A percentile compares a stretch with the other conserved stretches of the same genome.
Evolutionary conservation across 2,797 vertebrate species (phyloP).

Genomic region (Pantherophis alleghaniensis): DNA sequence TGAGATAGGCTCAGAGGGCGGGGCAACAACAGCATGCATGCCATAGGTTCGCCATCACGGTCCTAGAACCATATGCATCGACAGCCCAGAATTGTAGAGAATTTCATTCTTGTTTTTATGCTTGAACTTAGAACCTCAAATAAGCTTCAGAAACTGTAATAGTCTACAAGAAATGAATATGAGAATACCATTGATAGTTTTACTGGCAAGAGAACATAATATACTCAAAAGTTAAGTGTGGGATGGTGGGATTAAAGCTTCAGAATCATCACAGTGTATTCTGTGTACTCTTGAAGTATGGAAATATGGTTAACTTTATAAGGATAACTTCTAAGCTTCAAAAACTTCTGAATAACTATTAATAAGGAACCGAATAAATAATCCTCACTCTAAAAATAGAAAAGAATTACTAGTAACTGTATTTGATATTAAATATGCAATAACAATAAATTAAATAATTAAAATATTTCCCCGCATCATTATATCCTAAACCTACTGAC

Average conservation of each 20-base stretch:
- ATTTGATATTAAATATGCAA: neutral
- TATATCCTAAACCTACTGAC: neutral
- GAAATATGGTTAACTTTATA: neutral
- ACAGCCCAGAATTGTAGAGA: neutral
- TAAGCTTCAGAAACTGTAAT: neutral
- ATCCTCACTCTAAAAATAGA: neutral
- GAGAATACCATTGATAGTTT: neutral
- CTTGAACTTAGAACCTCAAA: neutral
- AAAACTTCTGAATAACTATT: neutral
- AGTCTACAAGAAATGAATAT: neutral
- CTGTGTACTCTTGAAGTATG: neutral
- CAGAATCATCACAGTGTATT: neutral
- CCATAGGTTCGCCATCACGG: no score
- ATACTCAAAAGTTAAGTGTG: fast-evolving
- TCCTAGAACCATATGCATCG: neutral
- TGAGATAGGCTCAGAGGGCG: no score
- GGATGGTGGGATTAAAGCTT: neutral
- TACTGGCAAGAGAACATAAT: no score
- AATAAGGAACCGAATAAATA: neutral
- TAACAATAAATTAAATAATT: neutral
- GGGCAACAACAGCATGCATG: no score
- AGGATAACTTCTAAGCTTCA: neutral
- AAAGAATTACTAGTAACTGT: neutral
- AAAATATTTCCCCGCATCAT: neutral
- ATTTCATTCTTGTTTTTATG: neutral